Base-by-base conservation (phyloP, 2,888 invertebrate genomes). In the Drosophila sordidula region DNA sequence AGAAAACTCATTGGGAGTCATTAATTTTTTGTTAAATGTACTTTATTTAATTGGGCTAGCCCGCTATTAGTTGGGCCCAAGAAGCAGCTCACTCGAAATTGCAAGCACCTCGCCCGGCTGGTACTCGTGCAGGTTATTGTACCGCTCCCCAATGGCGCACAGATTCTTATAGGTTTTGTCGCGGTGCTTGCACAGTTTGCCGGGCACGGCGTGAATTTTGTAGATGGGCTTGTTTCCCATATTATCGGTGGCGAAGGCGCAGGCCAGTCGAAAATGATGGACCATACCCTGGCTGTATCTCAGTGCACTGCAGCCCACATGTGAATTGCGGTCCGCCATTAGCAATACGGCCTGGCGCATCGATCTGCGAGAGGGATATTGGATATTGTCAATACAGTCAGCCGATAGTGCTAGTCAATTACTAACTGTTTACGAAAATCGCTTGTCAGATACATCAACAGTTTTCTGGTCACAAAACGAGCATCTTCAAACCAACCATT, bases 271-370 rank as follows among this genome's bases (percentile, higher is more conserved):
- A 36, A 78, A 68, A 2, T 68, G 12, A 1, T 68, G 44, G 0
- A 6, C 1, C 4, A n/a, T 14, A 0, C 47, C 36, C 4, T 3
- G n/a, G 1, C 2, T 12, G 16, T 36, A 63, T 9, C 42, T 47
- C 38, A 70, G 1, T 0, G 36, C 75, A n/a, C 75, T 61, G 51
- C 80, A 80, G 45, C 80, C 80, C 26, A 80, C 51, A 26, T 75
- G 73, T 4, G 78, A 56, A 41, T 80, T 80, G 4, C 71, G 75
- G 36, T 80, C 80, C 6, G 73, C 57, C 68, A 80, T 76, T 2
- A 76, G 51, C 6, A 80, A 54, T 6, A 47, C 46, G 0, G 56
- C 39, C 3, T 46, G 36, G 0, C 63, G 46, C 4, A 69, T 42
- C 6, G 52, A 38, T 34, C 78, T 78, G 8, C 5, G n/a, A 18